phyloP scores from a whole-genome alignment of 2,888 invertebrate genomes.

The Herminia tarsipennalis region DNA sequence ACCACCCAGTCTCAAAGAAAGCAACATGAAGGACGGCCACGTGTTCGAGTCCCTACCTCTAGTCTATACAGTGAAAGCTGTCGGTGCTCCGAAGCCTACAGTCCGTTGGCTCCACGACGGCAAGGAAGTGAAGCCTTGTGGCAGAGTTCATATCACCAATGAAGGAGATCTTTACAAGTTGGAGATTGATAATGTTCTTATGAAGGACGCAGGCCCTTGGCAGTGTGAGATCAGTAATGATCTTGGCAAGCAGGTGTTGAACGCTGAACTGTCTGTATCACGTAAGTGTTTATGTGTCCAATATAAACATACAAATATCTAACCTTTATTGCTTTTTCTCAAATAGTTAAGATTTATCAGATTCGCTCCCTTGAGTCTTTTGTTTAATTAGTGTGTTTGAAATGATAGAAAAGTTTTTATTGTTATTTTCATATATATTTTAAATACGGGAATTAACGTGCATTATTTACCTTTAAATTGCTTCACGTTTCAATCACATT shows the following conservation, averaged over 20 bases:
- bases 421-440: too few relatives aligned
- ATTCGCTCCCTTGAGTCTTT: too few relatives aligned
- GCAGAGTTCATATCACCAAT: slow-evolving; percentile 86
- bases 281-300: slow-evolving; percentile 79
- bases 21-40: slow-evolving; percentile 90
- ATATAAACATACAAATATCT: too few relatives aligned
- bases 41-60: slow-evolving; percentile 93
- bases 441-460: too few relatives aligned
- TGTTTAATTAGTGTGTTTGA: too few relatives aligned
- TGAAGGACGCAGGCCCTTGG: slow-evolving; percentile 93
- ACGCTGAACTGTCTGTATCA: slow-evolving; percentile 90
- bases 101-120: slow-evolving; percentile 93
- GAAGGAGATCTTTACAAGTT: slow-evolving; percentile 91
- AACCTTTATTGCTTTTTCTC: too few relatives aligned
- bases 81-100: slow-evolving; percentile 91
- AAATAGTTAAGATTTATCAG: too few relatives aligned
- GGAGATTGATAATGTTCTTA: slow-evolving; percentile 88
- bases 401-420: too few relatives aligned
- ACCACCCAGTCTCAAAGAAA: slow-evolving; percentile 89
- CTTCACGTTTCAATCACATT: too few relatives aligned
- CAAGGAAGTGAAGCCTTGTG: slow-evolving; percentile 88
- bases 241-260: slow-evolving; percentile 91
- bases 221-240: slow-evolving; percentile 93
- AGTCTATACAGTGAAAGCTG: slow-evolving; percentile 91
- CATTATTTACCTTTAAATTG: too few relatives aligned